Conservation (phyloP, 2,113 vertebrate species). For the Tor tambroides region DNA sequence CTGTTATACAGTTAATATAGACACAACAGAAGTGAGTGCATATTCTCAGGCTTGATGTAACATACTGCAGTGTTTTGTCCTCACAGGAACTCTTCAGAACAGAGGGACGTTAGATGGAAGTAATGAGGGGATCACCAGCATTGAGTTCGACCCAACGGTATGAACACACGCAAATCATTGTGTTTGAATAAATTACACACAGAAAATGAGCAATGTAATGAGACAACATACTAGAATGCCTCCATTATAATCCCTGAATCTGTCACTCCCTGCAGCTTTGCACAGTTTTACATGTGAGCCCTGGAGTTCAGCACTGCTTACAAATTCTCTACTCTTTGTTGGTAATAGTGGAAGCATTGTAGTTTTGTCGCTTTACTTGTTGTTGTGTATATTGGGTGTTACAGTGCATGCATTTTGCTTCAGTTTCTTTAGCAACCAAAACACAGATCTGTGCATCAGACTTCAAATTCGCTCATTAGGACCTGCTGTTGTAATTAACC, state of each 20-base stretch:
- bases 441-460: background rate
- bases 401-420: background rate
- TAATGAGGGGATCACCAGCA: constrained; percentile 83
- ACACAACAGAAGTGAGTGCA: background rate
- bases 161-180: constrained; percentile 35
- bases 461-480: background rate
- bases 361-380: background rate
- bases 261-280: background rate
- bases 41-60: background rate
- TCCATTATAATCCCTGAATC: background rate
- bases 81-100: constrained; percentile 77
- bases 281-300: background rate
- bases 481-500: background rate
- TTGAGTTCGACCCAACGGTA: constrained; percentile 85
- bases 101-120: constrained; percentile 79
- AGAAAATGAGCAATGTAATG: background rate
- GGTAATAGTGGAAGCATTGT: background rate
- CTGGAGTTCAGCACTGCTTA: background rate
- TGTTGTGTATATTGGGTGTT: background rate
- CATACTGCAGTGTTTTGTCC: constrained; percentile 14
- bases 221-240: background rate
- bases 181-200: background rate
- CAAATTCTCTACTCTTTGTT: background rate
- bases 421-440: background rate
- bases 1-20: background rate